phyloP scores from a whole-genome alignment of 2,113 vertebrate species.

The Hippolais icterina region DNA sequence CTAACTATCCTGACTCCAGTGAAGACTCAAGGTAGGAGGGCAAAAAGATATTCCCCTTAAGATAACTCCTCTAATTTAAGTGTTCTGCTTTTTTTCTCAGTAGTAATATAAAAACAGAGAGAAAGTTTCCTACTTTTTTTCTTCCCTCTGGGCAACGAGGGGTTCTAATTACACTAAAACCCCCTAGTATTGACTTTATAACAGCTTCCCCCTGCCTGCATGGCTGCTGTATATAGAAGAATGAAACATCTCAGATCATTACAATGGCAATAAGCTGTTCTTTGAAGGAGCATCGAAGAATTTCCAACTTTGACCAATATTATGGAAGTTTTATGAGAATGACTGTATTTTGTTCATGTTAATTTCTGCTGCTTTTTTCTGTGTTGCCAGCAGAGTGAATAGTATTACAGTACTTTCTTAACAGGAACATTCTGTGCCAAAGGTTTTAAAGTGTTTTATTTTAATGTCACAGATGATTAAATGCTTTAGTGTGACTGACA shows the following conservation, averaged over 20 bases:
- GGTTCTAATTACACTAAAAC: slow-evolving; percentile 30
- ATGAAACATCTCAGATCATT: not conserved
- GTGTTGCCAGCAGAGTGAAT: slow-evolving; percentile 18
- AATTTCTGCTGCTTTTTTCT: slow-evolving; percentile 6
- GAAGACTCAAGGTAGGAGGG: not conserved
- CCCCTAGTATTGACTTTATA: not conserved
- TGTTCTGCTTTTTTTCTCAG: not conserved
- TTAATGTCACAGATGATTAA: slow-evolving; percentile 70
- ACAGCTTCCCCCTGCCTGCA: not conserved
- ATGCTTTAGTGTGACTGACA: slow-evolving; percentile 68
- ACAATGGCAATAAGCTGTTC: not conserved
- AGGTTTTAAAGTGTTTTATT: slow-evolving; percentile 70
- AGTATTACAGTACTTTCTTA: slow-evolving; percentile 44
- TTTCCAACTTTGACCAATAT: not conserved
- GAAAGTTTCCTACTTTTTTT: not conserved
- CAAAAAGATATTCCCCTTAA: slow-evolving; percentile 1
- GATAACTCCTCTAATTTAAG: slow-evolving; percentile 7
- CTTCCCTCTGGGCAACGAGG: not conserved
- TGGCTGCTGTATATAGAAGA: not conserved
- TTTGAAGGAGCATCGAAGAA: not conserved
- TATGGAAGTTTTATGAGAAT: not conserved
- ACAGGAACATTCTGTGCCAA: slow-evolving; percentile 44
- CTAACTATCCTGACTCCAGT: not conserved
- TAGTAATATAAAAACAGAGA: slow-evolving; percentile 9
- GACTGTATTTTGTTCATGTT: not conserved